These are phyloP conservation scores for Bolborhynchus lineola DNA, from an alignment of 2,113 vertebrate species.

Conservation along the genomic window DNA sequence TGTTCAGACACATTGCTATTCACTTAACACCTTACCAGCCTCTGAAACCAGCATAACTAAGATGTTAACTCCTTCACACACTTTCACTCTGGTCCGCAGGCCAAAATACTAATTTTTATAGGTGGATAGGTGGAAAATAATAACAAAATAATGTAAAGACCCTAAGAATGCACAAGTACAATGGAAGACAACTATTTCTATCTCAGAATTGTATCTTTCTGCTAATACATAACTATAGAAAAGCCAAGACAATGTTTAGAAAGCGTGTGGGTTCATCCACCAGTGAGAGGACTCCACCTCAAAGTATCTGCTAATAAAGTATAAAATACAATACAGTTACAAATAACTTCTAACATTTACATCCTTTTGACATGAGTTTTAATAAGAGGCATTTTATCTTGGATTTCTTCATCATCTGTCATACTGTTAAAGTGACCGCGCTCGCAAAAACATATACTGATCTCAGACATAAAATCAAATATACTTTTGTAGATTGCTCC, in stretches of 20 bases:
- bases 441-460: not conserved
- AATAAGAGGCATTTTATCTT: not conserved
- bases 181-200: not conserved
- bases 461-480: not conserved
- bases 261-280: not conserved
- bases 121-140: not conserved
- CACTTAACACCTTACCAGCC: not conserved
- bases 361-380: not conserved
- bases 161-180: not conserved
- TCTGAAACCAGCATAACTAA: not conserved
- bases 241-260: not conserved
- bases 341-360: not conserved
- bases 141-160: not conserved
- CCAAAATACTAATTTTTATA: not conserved
- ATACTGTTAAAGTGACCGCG: not conserved
- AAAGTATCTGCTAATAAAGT: not conserved
- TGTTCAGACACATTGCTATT: not conserved
- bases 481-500: not conserved
- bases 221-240: accelerated
- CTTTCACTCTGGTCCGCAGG: not conserved
- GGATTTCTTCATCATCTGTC: not conserved
- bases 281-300: not conserved
- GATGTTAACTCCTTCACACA: not conserved
- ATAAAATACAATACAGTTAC: not conserved
- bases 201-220: not conserved